phyloP scores from a whole-genome alignment of 1,140 invertebrate species.

The Temnothorax nylanderi region DNA sequence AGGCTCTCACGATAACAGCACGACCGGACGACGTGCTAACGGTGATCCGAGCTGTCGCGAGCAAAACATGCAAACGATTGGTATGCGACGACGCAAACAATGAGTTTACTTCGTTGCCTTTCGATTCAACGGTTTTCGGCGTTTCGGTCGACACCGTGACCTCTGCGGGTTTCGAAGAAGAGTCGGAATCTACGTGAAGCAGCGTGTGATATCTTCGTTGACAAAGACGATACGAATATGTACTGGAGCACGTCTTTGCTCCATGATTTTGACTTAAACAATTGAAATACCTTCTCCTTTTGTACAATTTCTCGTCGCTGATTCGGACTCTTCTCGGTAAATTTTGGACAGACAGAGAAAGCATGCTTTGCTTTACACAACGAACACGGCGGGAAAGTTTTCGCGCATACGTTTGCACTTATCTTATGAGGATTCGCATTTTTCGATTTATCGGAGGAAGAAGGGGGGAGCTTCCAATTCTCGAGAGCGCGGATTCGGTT shows the following conservation, averaged over 20 bases:
- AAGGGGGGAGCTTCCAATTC: not conserved
- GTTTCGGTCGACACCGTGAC: not conserved
- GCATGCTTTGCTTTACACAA: not conserved
- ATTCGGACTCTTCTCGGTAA: not conserved
- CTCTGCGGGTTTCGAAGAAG: not conserved
- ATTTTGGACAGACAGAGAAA: not conserved
- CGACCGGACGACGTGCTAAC: not conserved
- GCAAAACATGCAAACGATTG: not conserved
- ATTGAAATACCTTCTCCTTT: not conserved
- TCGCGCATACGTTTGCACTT: not conserved
- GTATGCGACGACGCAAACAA: too few relatives aligned
- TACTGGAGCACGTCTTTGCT: not conserved
- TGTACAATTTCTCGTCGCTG: not conserved
- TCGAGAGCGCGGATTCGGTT: not conserved
- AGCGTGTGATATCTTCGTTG: not conserved
- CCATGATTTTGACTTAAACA: not conserved
- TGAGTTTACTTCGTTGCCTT: too few relatives aligned
- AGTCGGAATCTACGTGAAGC: not conserved
- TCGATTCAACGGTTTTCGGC: too few relatives aligned
- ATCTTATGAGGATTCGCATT: not conserved
- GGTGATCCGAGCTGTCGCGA: not conserved
- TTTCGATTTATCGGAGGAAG: not conserved
- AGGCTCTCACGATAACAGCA: fast-evolving
- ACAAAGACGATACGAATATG: not conserved
- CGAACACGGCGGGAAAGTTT: not conserved